phyloP scores from a whole-genome alignment of 2,113 vertebrate genomes.

The Cebidichthys violaceus region DNA sequence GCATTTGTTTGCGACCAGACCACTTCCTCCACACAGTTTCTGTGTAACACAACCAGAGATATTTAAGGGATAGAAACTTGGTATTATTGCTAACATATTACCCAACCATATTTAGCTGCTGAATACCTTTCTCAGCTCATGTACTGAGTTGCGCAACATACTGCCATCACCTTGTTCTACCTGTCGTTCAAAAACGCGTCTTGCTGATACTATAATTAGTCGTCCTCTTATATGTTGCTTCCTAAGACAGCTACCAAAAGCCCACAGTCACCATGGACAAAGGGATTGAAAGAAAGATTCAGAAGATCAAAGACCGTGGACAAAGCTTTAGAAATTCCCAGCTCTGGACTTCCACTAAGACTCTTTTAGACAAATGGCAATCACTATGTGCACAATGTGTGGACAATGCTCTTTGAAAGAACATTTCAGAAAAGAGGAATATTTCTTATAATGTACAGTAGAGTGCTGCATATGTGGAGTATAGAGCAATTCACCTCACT shows the following conservation, averaged over 20 bases:
- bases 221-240: slow-evolving; percentile 35
- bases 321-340: slow-evolving; percentile 59
- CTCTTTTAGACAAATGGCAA: slow-evolving; percentile 27
- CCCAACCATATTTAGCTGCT: neutral
- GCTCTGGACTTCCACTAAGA: slow-evolving; percentile 44
- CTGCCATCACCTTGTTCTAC: neutral
- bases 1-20: neutral
- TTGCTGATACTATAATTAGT: slow-evolving; percentile 35
- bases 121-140: neutral
- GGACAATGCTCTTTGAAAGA: slow-evolving; percentile 7
- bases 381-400: neutral
- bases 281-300: slow-evolving; percentile 46
- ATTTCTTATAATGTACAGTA: slow-evolving; percentile 22
- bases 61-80: too few relatives aligned
- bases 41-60: too few relatives aligned
- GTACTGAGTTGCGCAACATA: neutral
- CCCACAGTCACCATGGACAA: slow-evolving; percentile 46
- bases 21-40: neutral
- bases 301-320: slow-evolving; percentile 57
- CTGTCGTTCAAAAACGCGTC: slow-evolving; percentile 14
- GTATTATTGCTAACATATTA: neutral
- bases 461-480: slow-evolving; percentile 23
- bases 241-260: slow-evolving; percentile 39
- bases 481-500: slow-evolving; percentile 24
- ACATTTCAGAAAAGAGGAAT: slow-evolving; percentile 15